Conservation (phyloP, 2,888 invertebrate species). For the Epicampocera succincta region DNA sequence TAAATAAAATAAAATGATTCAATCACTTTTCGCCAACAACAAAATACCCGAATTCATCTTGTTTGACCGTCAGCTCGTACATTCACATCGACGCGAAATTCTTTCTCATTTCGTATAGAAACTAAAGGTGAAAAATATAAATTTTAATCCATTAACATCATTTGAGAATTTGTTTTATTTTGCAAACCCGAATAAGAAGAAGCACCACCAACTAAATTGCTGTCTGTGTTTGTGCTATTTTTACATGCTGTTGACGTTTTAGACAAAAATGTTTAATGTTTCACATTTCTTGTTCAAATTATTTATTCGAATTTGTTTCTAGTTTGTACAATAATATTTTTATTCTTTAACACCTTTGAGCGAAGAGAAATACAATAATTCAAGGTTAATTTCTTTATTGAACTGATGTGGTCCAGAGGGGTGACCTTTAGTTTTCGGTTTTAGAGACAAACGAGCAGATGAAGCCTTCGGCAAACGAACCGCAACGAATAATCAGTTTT, state of each 20-base stretch:
- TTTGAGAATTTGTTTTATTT: constrained; percentile 9
- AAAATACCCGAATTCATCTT: not conserved
- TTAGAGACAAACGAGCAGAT: no score
- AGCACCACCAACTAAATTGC: constrained; percentile 15
- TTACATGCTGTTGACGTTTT: constrained; percentile 20
- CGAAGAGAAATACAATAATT: constrained; percentile 51
- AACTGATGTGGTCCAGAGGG: not conserved
- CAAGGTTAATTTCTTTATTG: constrained; percentile 47
- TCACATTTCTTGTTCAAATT: constrained; percentile 52
- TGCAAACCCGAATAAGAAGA: not conserved
- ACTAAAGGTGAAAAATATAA: constrained; percentile 55
- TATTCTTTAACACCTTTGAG: constrained; percentile 51
- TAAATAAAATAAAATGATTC: constrained; percentile 56
- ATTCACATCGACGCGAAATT: constrained; percentile 65
- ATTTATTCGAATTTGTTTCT: not conserved
- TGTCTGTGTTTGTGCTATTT: not conserved
- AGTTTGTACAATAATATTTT: constrained; percentile 7
- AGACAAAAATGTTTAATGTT: constrained; percentile 40
- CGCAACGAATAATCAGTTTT: no score
- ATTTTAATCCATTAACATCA: constrained; percentile 57
- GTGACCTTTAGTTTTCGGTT: no score
- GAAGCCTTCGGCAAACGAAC: no score
- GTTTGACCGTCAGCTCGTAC: constrained; percentile 41
- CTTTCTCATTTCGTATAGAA: constrained; percentile 34
- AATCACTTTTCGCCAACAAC: constrained; percentile 31